A percentile compares a stretch with the other conserved stretches of the same genome.
Evolutionary conservation across 2,113 vertebrate species (phyloP).

Genomic region (Taurulus bubalis): DNA sequence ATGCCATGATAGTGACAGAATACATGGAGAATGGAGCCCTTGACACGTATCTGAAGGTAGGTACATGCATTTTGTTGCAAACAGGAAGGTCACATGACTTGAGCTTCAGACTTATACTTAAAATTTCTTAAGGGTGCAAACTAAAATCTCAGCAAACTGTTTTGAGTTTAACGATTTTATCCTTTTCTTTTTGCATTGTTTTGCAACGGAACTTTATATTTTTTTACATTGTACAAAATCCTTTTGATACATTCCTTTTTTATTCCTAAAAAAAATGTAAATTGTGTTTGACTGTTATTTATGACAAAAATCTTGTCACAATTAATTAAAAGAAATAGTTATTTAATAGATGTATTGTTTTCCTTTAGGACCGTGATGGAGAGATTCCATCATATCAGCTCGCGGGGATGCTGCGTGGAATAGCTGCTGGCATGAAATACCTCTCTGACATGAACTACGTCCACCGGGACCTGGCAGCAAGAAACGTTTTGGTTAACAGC

Average conservation of each 20-base stretch:
- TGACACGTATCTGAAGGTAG: constrained; percentile 94
- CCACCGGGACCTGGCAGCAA: constrained; percentile 94
- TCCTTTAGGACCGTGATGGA: constrained; percentile 89
- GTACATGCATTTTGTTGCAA: constrained; percentile 34
- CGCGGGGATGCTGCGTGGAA: constrained; percentile 93
- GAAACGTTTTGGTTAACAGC: constrained; percentile 95
- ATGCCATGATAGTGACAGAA: constrained; percentile 96
- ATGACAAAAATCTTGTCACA: background rate
- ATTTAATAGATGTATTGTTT: background rate
- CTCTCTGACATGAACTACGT: constrained; percentile 97
- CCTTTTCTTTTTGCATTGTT: background rate
- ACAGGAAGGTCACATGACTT: background rate
- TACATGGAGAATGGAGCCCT: constrained; percentile 98
- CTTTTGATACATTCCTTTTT: background rate
- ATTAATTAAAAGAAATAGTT: background rate
- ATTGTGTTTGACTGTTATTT: background rate
- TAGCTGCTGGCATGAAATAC: constrained; percentile 96
- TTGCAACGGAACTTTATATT: background rate
- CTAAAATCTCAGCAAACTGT: background rate
- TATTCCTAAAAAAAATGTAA: background rate
- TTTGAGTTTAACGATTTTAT: background rate
- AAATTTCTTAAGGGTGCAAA: background rate
- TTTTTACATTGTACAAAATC: background rate
- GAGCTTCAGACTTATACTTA: background rate
- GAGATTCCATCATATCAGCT: constrained; percentile 91